phyloP scores from a whole-genome alignment of 1,140 invertebrate species.

The Lysiphlebus fabarum region DNA sequence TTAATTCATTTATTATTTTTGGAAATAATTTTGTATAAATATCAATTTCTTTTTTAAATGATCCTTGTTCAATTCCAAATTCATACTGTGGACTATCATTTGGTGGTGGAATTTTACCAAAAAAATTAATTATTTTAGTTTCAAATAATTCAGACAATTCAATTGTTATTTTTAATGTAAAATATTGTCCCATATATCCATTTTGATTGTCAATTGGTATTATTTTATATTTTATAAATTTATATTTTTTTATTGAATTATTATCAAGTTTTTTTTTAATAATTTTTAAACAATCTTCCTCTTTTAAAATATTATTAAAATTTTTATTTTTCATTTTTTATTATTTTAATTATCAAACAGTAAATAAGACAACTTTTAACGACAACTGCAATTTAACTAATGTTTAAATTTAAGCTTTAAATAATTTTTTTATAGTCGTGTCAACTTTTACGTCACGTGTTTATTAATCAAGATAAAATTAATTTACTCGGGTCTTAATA shows the following conservation, averaged over 20 bases:
- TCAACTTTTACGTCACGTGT: too few relatives aligned
- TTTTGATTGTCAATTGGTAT: constrained; percentile 34
- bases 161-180: constrained; percentile 35
- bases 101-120: constrained; percentile 53
- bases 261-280: constrained; percentile 51
- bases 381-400: too few relatives aligned
- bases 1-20: constrained; percentile 36
- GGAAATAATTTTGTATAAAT: constrained; percentile 55
- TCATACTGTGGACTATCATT: constrained; percentile 43
- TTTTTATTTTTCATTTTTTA: constrained; percentile 20
- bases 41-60: constrained; percentile 55
- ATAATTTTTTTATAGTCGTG: too few relatives aligned
- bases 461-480: too few relatives aligned
- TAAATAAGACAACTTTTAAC: too few relatives aligned
- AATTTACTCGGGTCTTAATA: too few relatives aligned
- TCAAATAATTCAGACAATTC: constrained; percentile 29
- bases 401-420: too few relatives aligned
- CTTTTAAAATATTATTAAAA: constrained; percentile 45
- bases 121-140: constrained; percentile 47
- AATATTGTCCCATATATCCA: constrained; percentile 45
- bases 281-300: constrained; percentile 58
- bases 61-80: constrained; percentile 49
- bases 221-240: constrained; percentile 37
- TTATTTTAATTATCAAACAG: too few relatives aligned
- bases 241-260: constrained; percentile 44